phyloP scores from a whole-genome alignment of 2,797 vertebrate species.

The Arrhamphus sclerolepis region DNA sequence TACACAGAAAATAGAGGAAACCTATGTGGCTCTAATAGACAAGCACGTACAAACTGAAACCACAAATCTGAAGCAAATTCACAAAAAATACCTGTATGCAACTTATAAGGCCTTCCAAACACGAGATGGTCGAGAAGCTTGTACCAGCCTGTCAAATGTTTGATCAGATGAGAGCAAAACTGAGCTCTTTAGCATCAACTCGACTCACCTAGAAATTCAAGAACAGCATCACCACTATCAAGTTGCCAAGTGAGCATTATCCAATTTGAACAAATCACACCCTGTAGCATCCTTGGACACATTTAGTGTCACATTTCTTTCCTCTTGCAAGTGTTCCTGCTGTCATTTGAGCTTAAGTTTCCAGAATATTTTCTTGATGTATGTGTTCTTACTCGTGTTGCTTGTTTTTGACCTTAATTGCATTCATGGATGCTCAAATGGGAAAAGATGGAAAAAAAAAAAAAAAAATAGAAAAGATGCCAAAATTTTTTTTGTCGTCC shows the following conservation, averaged over 20 bases:
- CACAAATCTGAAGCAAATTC: not conserved
- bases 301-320: not conserved
- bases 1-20: slow-evolving; percentile 1
- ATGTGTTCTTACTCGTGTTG: slow-evolving; percentile 1
- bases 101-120: not conserved
- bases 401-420: not conserved
- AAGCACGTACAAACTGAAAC: not conserved
- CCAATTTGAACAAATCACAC: slow-evolving; percentile 7
- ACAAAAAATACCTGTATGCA: not conserved
- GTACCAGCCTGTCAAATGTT: too few species aligned
- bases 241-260: not conserved
- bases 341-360: not conserved
- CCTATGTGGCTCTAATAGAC: not conserved
- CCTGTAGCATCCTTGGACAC: not conserved
- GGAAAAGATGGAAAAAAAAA: too few species aligned
- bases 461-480: not conserved
- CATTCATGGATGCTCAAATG: not conserved
- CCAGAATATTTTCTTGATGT: not conserved
- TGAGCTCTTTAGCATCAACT: too few species aligned
- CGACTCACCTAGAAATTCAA: too few species aligned
- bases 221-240: too few species aligned
- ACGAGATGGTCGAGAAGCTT: not conserved
- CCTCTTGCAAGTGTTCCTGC: slow-evolving; percentile 5
- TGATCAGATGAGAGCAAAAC: too few species aligned
- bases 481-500: slow-evolving; percentile 8